Conservation (phyloP, 1,140 invertebrate genomes). For the Brachionus rotundiformis region DNA sequence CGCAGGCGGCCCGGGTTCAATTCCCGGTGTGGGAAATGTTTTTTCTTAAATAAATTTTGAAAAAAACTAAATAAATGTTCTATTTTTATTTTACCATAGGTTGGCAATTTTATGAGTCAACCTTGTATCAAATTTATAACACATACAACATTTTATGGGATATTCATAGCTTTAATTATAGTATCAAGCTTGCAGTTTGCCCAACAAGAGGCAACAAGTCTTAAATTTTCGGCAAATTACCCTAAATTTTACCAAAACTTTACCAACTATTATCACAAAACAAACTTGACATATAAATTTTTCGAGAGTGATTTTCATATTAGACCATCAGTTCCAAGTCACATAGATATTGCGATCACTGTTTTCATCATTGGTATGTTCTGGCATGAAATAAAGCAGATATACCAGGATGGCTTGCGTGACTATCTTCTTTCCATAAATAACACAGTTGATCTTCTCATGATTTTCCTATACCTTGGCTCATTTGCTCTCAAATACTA, state of each 20-base stretch:
- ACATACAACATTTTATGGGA: constrained; percentile 68
- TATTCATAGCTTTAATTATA: constrained; percentile 70
- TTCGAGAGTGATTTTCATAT: constrained; percentile 47
- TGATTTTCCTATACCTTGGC: constrained; percentile 60
- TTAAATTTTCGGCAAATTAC: constrained; percentile 4
- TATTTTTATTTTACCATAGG: constrained; percentile 54
- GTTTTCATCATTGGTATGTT: constrained; percentile 56
- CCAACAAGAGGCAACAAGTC: background rate
- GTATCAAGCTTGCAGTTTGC: constrained; percentile 54
- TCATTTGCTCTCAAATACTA: constrained; percentile 58
- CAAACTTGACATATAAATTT: constrained; percentile 41
- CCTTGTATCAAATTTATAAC: constrained; percentile 62
- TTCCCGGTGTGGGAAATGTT: background rate
- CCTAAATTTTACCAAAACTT: background rate
- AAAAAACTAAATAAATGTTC: background rate
- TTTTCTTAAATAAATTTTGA: constrained; percentile 4
- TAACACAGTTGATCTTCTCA: constrained; percentile 60
- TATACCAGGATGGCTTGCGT: constrained; percentile 58
- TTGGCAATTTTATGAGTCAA: constrained; percentile 57
- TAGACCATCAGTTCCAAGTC: constrained; percentile 7
- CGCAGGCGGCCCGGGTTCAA: too few relatives aligned
- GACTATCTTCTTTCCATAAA: constrained; percentile 61
- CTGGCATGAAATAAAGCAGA: constrained; percentile 61
- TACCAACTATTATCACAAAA: background rate
- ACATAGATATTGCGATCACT: constrained; percentile 45